Evolutionary conservation across 92 coral and sea anemone species (phyloP).

Genomic region (Bergia puertoricense): DNA sequence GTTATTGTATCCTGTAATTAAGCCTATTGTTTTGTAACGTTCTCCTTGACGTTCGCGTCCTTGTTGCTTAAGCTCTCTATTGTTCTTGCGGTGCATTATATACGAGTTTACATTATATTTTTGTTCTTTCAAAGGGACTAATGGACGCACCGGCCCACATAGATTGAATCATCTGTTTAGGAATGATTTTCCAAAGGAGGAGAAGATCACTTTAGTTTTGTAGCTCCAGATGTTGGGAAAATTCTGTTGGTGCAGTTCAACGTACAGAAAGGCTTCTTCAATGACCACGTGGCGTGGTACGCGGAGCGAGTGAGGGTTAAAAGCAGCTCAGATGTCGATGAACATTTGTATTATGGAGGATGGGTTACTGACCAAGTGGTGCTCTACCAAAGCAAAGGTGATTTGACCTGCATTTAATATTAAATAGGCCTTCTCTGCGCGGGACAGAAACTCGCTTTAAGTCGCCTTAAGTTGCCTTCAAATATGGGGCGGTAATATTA

Average conservation of each 20-base stretch:
- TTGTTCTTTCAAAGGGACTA: neutral
- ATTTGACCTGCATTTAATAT: too few species aligned
- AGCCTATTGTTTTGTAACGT: too few species aligned
- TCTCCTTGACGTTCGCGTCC: too few species aligned
- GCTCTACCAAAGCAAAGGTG: constrained; percentile 28
- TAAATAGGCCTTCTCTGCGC: too few species aligned
- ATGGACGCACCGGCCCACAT: constrained; percentile 26
- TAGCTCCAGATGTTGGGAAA: constrained; percentile 30
- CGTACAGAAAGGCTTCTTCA: constrained; percentile 10
- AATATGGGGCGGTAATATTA: too few species aligned
- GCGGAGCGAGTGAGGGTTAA: neutral
- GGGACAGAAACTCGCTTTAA: too few species aligned
- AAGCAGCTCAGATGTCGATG: constrained; percentile 1
- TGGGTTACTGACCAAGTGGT: constrained; percentile 28
- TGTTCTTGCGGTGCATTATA: too few species aligned
- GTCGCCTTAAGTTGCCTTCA: too few species aligned
- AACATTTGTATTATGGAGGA: constrained; percentile 17
- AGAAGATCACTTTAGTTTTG: constrained; percentile 11
- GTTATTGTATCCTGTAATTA: too few species aligned
- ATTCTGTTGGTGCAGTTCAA: constrained; percentile 22
- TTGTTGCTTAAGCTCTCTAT: too few species aligned
- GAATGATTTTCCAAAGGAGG: constrained; percentile 10
- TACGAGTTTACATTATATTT: neutral
- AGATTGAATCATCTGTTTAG: neutral
- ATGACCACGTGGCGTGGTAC: constrained; percentile 6